These are phyloP conservation scores for Macroramphosus scolopax DNA, from an alignment of 2,797 vertebrate genomes.

Conservation along the genomic window DNA sequence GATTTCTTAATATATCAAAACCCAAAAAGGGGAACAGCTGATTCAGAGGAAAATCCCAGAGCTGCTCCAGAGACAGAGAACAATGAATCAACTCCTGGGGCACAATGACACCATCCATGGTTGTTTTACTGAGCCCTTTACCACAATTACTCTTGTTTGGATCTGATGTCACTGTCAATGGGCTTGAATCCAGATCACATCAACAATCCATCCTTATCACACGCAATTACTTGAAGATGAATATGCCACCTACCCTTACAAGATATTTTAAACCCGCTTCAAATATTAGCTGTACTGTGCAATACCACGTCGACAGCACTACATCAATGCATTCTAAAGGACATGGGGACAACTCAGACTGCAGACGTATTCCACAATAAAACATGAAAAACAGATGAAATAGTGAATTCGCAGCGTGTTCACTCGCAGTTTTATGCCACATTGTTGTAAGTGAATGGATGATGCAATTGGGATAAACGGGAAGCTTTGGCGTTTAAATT, in stretches of 20 bases:
- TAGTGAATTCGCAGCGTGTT: neutral
- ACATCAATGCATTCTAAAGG: no score
- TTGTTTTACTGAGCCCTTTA: neutral
- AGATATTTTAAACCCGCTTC: no score
- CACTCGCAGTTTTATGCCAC: neutral
- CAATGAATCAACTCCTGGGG: neutral
- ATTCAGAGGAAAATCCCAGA: neutral
- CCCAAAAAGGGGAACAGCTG: neutral
- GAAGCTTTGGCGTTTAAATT: neutral
- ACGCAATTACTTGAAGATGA: no score
- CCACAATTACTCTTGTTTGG: neutral
- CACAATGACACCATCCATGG: neutral
- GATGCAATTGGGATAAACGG: conserved; percentile 50
- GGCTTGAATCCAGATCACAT: no score
- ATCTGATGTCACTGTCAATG: neutral
- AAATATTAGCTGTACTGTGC: no score
- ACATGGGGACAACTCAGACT: no score
- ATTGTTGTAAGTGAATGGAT: conserved; percentile 25
- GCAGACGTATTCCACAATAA: no score
- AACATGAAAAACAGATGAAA: no score
- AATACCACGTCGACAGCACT: no score
- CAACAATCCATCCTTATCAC: no score
- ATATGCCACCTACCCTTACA: no score
- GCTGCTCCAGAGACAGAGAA: neutral
- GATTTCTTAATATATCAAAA: no score